These are phyloP conservation scores for Lepetodrilus schrolli DNA, from an alignment of 2,888 invertebrate genomes.

Conservation along the genomic window DNA sequence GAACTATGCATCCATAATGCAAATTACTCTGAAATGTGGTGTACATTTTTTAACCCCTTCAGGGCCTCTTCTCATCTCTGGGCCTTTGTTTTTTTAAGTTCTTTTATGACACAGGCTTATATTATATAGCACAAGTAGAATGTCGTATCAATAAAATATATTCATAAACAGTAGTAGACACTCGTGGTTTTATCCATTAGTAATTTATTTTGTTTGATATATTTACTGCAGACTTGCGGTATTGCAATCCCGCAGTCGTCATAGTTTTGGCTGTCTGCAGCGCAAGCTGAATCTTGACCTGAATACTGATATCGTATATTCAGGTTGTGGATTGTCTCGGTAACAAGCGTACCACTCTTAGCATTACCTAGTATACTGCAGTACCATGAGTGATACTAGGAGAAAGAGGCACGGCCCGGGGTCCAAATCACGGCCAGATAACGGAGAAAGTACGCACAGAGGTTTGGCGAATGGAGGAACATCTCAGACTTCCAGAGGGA, in stretches of 20 bases:
- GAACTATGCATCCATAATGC: too few relatives aligned
- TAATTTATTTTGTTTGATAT: neutral
- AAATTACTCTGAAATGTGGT: too few relatives aligned
- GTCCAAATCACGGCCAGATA: constrained; percentile 55
- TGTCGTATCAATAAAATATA: too few relatives aligned
- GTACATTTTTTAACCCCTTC: neutral
- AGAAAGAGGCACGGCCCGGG: constrained; percentile 58
- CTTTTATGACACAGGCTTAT: too few relatives aligned
- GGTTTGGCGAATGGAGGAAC: constrained; percentile 27
- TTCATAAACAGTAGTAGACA: neutral
- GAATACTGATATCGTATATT: constrained; percentile 39
- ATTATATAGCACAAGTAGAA: too few relatives aligned
- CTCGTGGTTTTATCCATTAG: too few relatives aligned
- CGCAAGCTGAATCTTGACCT: constrained; percentile 35
- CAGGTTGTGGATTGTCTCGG: constrained; percentile 44
- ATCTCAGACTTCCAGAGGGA: constrained; percentile 39
- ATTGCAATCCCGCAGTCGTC: constrained; percentile 29
- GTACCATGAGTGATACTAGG: constrained; percentile 64
- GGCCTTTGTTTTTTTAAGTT: too few relatives aligned
- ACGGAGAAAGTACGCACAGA: constrained; percentile 51
- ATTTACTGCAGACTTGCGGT: constrained; percentile 21
- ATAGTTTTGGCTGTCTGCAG: constrained; percentile 31
- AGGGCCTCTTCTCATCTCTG: constrained; percentile 2
- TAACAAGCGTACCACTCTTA: constrained; percentile 35
- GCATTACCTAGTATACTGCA: constrained; percentile 30